Evolutionary conservation across 2,797 vertebrate genomes (phyloP).

Genomic region (Myiothlypis chrysogaster): DNA sequence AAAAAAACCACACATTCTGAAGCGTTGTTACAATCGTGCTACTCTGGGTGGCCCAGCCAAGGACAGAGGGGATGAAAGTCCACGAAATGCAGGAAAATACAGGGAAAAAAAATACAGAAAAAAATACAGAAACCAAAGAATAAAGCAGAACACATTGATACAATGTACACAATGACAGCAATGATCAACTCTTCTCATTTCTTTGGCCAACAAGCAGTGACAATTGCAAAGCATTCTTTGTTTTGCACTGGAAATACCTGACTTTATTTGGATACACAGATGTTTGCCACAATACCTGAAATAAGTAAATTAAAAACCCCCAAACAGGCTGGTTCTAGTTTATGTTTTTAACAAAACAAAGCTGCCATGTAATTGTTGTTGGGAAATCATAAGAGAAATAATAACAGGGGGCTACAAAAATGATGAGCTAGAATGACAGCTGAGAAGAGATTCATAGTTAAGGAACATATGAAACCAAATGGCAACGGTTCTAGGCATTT

Average conservation of each 20-base stretch:
- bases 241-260: neutral
- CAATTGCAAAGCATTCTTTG: neutral
- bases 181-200: neutral
- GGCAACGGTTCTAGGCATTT: conserved; percentile 38
- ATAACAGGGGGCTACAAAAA: neutral
- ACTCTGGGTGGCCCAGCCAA: neutral
- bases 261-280: neutral
- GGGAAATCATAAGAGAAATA: neutral
- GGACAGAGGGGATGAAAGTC: conserved; percentile 1
- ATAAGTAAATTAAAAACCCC: neutral
- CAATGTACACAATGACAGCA: neutral
- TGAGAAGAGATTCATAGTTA: neutral
- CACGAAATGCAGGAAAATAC: neutral
- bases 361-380: neutral
- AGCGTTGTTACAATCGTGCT: neutral
- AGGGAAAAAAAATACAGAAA: neutral
- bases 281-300: conserved; percentile 6
- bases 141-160: neutral
- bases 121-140: neutral
- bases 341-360: conserved; percentile 13
- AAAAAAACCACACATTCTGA: neutral
- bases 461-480: conserved; percentile 29
- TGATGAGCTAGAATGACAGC: neutral
- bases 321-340: neutral
- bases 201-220: neutral